These are phyloP conservation scores for Apis laboriosa DNA, from an alignment of 1,140 invertebrate genomes.

Conservation along the genomic window DNA sequence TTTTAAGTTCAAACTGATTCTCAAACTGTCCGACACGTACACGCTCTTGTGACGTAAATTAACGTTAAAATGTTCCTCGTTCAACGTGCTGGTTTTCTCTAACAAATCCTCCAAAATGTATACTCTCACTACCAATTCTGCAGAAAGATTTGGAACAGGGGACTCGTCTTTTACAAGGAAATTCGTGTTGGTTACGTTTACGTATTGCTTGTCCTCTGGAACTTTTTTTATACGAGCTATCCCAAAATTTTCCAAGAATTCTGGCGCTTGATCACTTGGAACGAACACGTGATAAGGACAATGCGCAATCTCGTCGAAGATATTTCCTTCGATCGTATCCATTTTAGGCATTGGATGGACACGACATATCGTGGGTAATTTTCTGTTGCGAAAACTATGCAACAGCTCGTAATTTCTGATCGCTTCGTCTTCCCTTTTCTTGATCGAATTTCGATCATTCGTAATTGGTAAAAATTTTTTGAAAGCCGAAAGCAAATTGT, in stretches of 20 bases:
- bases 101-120: conserved; percentile 65
- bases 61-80: conserved; percentile 45
- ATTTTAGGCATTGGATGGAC: conserved; percentile 45
- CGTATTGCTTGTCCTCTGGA: conserved; percentile 45
- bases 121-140: conserved; percentile 63
- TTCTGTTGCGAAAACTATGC: conserved; percentile 34
- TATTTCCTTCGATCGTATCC: neutral
- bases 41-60: conserved; percentile 51
- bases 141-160: conserved; percentile 6
- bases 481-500: neutral
- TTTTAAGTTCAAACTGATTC: conserved; percentile 69
- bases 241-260: neutral
- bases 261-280: conserved; percentile 34
- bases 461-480: conserved; percentile 16
- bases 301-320: conserved; percentile 9
- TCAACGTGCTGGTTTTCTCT: conserved; percentile 9
- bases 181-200: conserved; percentile 36
- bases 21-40: conserved; percentile 68
- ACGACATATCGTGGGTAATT: conserved; percentile 42
- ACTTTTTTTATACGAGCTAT: conserved; percentile 66
- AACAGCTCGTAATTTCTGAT: conserved; percentile 32
- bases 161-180: conserved; percentile 44
- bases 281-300: conserved; percentile 62
- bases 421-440: neutral
- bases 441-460: neutral